Base-by-base conservation (phyloP, 2,113 vertebrate species). In the Glaucomys volans region DNA sequence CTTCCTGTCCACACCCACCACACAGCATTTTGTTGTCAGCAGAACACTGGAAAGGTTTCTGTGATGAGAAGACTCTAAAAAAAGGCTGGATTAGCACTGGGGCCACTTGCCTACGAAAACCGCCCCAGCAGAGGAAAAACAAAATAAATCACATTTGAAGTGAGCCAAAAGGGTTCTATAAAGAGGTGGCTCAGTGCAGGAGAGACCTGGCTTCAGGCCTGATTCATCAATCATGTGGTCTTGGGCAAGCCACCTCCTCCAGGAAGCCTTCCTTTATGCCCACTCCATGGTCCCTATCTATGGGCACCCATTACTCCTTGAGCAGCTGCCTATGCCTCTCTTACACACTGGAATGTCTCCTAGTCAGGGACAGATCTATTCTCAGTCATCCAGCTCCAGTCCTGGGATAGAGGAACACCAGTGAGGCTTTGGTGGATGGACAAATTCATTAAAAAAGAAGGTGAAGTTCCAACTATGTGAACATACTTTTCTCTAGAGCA, bases 41-140 rank as follows among this genome's bases (percentile, higher is more conserved):
- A 76, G 81, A 88, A 86, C 74, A 26, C 22, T 35, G 2, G 47
- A 81, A 35, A 26, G 52, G 57, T 47, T 92, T 79, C 4, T 1
- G 30, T 87, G 89, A 94, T 91, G 94, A 90, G 94, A 91, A 28
- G 18, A 42, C 44, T 95, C 95, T 90, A 79, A 82, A 88, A 79
- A 82, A 88, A 69, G 54, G 42, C 52, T 26, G 69, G 24, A 92
- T 86, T 83, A 88, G 66, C 84, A 79, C 0, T 42, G 62, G 83
- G 72, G 91, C 54, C 50, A 85, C 91, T 59, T 87, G 71, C 92
- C 88, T 64, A n/a, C 76, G 93, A 71, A 91, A 95, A 93, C 12
- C 57, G 52, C 74, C 77, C 57, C 42, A 89, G 90, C 32, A 76
- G 9, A 35, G 59, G 44, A 82, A 44, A 90, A 93, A 37, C 54